phyloP scores from a whole-genome alignment of 2,888 invertebrate species.

The Troides oblongomaculatus region DNA sequence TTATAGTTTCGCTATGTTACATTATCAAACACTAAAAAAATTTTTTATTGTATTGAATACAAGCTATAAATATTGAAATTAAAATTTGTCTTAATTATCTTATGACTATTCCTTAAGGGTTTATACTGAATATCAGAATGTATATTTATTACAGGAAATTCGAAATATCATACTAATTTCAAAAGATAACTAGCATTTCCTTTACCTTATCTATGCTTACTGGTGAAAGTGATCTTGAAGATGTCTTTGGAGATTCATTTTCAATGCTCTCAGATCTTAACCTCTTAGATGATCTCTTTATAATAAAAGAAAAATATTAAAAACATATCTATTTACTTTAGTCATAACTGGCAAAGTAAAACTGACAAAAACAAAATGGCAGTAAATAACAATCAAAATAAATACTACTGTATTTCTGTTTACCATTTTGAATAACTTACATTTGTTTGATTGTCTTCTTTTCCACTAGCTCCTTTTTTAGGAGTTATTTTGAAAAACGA shows the following conservation, averaged over 20 bases:
- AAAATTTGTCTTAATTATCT: no score
- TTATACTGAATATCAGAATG: no score
- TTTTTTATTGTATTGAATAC: no score
- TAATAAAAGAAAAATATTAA: conserved; percentile 27
- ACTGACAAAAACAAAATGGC: no score
- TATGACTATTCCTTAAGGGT: no score
- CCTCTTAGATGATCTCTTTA: conserved; percentile 56
- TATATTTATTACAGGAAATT: no score
- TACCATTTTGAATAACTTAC: conserved; percentile 22
- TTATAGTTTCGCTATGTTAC: no score
- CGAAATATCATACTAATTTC: no score
- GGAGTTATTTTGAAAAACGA: conserved; percentile 70
- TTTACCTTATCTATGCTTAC: neutral
- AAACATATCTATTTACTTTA: neutral
- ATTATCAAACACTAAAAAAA: no score
- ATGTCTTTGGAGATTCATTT: conserved; percentile 45
- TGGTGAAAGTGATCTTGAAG: conserved; percentile 31
- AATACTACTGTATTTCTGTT: neutral
- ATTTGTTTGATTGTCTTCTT: conserved; percentile 31
- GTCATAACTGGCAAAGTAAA: neutral
- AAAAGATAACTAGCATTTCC: neutral
- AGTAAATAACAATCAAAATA: no score
- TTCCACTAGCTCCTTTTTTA: conserved; percentile 43
- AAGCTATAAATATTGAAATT: no score
- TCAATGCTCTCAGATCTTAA: conserved; percentile 57